Base-by-base conservation (phyloP, 2,797 vertebrate genomes). In the Dipus sagitta region DNA sequence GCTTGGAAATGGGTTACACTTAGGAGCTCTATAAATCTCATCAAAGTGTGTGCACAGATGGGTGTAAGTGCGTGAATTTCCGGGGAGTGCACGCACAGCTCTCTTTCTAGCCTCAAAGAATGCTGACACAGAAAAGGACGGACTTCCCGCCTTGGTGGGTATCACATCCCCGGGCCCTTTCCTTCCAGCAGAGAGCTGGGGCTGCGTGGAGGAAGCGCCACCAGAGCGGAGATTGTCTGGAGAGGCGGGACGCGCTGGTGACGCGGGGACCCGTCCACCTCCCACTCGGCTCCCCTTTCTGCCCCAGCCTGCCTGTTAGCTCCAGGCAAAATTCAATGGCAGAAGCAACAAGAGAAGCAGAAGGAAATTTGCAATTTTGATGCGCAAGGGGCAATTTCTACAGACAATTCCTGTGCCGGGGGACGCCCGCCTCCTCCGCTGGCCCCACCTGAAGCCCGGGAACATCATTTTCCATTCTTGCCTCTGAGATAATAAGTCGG, bases 401-500 rank as follows among this genome's bases (percentile, higher is more conserved):
- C 70, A 95, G 92, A 95, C 94, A 95, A 92, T 93, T 79, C 77
- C 23, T 2, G 47, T 82, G 93, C 91, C 88, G 34, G 1, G 23
- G 42, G 81, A 92, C 70, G 8, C 96, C 96, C 94, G 95, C 95
- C 93, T 87, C 79, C 93, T 95, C 90, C 1, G 0, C 92, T 23
- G 0, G 88, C 94, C 90, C 86, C 80, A 86, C 94, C 93, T 42
- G 86, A 97, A 95, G 34, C 95, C 93, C 9, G 52, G 30, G 65
- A 97, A 70, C 88, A 68, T 93, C 42, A 20, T 96, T 96, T 96
- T 94, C 96, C 94, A 88, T 96, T 95, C 95, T 94, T 26, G 17
- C 92, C 88, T 96, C 86, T 72, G 95, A 97, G 95, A 95, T 96
- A 97, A 97, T 96, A 97, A 97, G 96, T 94, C 83, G n/a, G 94